Conservation (phyloP, 1,140 invertebrate species). For the Macrobrachium nipponense region DNA sequence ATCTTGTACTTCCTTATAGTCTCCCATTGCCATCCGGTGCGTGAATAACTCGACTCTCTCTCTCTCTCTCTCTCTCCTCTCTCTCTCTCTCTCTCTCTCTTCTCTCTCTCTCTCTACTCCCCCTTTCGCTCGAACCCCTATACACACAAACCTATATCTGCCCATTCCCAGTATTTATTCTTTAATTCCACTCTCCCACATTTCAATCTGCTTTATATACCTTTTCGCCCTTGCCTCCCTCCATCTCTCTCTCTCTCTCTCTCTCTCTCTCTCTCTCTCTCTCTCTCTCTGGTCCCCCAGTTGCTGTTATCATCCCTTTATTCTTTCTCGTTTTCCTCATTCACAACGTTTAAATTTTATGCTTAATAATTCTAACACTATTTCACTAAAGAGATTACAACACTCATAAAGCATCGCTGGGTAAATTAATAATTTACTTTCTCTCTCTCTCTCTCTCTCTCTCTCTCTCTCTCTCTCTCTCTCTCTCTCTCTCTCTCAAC, state of each 20-base stretch:
- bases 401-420: too few species aligned
- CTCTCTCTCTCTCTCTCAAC: background rate
- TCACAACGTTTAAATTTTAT: too few species aligned
- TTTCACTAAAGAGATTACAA: too few species aligned
- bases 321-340: too few species aligned
- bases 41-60: too few species aligned
- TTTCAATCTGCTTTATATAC: background rate
- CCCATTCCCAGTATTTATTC: conserved; percentile 1
- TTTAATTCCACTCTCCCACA: background rate
- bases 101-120: too few species aligned
- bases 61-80: too few species aligned
- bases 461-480: conserved; percentile 32
- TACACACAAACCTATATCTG: conserved; percentile 8
- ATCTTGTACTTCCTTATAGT: too few species aligned
- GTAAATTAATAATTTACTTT: background rate
- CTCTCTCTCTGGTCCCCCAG: conserved; percentile 2
- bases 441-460: conserved; percentile 31
- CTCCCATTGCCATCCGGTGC: too few species aligned
- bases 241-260: conserved; percentile 22
- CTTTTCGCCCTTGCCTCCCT: background rate
- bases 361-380: too few species aligned
- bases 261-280: conserved; percentile 21
- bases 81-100: too few species aligned
- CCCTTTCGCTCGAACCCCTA: background rate
- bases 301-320: background rate